Base-by-base conservation (phyloP, 2,797 vertebrate species). In the Gastrophryne carolinensis region DNA sequence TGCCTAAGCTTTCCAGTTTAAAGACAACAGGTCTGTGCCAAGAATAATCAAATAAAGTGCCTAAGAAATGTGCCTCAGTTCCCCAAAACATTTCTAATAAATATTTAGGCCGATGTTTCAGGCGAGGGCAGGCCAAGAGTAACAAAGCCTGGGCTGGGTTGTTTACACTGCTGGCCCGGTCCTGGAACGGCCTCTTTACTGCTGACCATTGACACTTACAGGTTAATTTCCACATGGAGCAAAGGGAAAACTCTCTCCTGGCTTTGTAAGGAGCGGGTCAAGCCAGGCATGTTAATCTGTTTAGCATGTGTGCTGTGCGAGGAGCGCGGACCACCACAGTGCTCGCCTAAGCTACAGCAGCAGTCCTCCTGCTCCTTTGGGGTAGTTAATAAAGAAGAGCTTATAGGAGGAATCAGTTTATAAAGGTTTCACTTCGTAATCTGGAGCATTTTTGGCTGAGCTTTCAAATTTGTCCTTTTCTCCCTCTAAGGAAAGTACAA, bases 221-320 rank as follows among this genome's bases (percentile, higher is more conserved):
- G 90, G 88, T 91, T 90, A 91, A 90, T 90, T 91, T 93, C 90
- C 89, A 92, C 91, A 89, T 89, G 91, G 87, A 83, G 85, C 79
- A 86, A 81, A 7, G 77, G 81, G 93, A 94, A n/a, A 95, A 95
- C 85, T 85, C 87, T 87, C 93, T 90, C 92, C 91, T 83, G 79
- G 73, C 85, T 87, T 90, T 88, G 89, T 83, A 89, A 90, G 87
- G 84, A 83, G 83, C 83, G 87, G 90, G 88, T 92, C 86, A 92
- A 89, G 85, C 88, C 84, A 91, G 91, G 90, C 91, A 90, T 85
- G 83, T 91, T 94, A 93, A 96, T 94, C 89, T 95, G 90, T 94
- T 93, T 89, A 95, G 89, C 93, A 94, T 89, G 90, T 96, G 93
- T 90, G 88, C 90, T 87, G 90, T 78, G 86, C 87, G 84, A 86